Conservation (phyloP, 2,888 invertebrate genomes). For the Acholoe squamosa region DNA sequence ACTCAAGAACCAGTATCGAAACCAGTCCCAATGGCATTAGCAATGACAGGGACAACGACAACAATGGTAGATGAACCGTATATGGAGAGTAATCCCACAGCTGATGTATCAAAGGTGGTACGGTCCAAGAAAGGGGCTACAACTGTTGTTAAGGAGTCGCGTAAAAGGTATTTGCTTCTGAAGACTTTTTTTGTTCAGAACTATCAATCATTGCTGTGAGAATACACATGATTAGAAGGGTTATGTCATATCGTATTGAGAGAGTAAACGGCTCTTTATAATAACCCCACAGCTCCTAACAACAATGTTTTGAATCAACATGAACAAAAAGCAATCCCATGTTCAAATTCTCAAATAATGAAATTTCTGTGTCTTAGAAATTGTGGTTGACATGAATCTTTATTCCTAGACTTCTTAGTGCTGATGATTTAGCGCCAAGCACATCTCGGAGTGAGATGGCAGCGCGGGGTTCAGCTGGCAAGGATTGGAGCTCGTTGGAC, state of each 20-base stretch:
- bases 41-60: neutral
- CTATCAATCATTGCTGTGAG: too few relatives aligned
- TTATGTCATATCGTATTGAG: too few relatives aligned
- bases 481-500: slow-evolving; percentile 49
- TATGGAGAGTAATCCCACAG: neutral
- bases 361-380: too few relatives aligned
- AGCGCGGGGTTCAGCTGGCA: neutral
- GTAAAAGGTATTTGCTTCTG: neutral
- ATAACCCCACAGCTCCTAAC: too few relatives aligned
- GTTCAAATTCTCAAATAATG: too few relatives aligned
- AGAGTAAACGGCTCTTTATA: too few relatives aligned
- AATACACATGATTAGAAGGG: too few relatives aligned
- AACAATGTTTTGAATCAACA: too few relatives aligned
- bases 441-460: neutral
- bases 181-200: too few relatives aligned
- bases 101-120: neutral
- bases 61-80: neutral
- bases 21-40: neutral
- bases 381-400: too few relatives aligned
- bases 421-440: slow-evolving; percentile 21
- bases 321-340: too few relatives aligned
- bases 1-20: neutral
- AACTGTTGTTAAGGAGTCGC: neutral
- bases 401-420: neutral
- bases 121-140: neutral